Base-by-base conservation (phyloP, 2,888 invertebrate genomes). In the Notodonta dromedarius region DNA sequence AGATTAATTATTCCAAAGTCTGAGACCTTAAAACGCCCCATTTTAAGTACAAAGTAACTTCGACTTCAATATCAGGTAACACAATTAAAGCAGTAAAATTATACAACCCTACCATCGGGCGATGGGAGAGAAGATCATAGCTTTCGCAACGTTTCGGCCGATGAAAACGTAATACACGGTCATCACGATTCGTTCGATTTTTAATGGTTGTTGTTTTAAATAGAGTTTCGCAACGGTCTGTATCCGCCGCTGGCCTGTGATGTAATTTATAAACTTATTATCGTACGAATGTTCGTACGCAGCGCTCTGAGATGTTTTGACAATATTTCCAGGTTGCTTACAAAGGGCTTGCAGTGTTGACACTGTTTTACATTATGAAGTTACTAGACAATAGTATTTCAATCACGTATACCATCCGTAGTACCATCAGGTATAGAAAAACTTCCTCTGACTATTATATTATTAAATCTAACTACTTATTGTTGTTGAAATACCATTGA, bases 111-210 rank as follows among this genome's bases (percentile, higher is more conserved):
- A 56, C 56, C 52, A 4, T n/a, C 14, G 35, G 40, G 35, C 44
- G 61, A 65, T 58, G 51, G 56, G 48, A 65, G 54, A 62, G 58
- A 54, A 61, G 14, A 58, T 44, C 53, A 51, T 44, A 24, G 40
- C 57, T 78, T 69, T 74, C 70, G 68, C 63, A 76, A 75, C 56
- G 42, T 54, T 59, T 65, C 35, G 63, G 14, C 14, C 64, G 63
- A 71, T 62, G 70, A 57, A 73, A 76, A 70, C 63, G 65, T 73
- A 73, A 72, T 70, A 75, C 76, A 76, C 76, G 77, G 74, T 65
- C 66, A 67, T 79, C 76, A 80, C 79, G 78, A 78, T 69, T 75
- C 60, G 59, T 63, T 71, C 71, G 44, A 69, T 74, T 72, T 64
- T 70, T 67, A 71, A 72, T 67, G 60, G 67, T 65, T 69, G 64